Evolutionary conservation across 2,113 vertebrate genomes (phyloP), one percentile per base, ranked within the genome.

Genomic region (Probosciger aterrimus): DNA sequence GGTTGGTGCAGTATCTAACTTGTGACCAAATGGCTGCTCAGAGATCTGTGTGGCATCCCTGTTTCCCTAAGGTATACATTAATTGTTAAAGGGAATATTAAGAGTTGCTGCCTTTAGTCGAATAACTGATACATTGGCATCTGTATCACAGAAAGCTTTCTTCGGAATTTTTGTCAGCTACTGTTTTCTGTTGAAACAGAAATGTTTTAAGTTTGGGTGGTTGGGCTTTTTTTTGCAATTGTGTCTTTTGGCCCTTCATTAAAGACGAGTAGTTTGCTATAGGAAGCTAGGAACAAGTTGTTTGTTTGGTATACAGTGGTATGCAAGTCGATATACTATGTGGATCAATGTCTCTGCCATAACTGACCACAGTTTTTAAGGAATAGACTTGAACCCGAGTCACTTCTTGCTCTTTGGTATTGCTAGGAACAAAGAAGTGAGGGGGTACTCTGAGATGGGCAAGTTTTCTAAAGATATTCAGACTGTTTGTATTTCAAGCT

Each of bases 251-350:
- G 6, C 24, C 11, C 74, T 79, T 68, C 68, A 33, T 50, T 67
- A 50, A 63, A 63, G 44, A 18, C 9, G 33, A 43, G 13, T 49
- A 65, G 14, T 44, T 67, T 78, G 12, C 52, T 67, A 14, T 18
- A 18, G 19, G 31, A 81, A 12, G 6, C 17, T 74, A 59, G 60
- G n/a, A 76, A 25, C 6, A 30, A 55, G 18, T 15, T 50, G 2
- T 50, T 63, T 63, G 20, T 41, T 90, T 77, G 13, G 14, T 41
- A 4, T 25, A 7, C 15, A 63, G 2, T 18, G 22, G 14, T 43
- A 17, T 23, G 8, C 2, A 4, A 74, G 30, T 57, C 0, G 0
- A 25, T 64, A 33, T 82, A 50, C 33, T 63, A 5, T 31, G n/a
- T 31, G n/a, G n/a, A 55, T 84, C 14, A 4, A 28, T 69, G 9